Evolutionary conservation across 2,797 vertebrate species (phyloP), one percentile per base, ranked within the genome.

Genomic region (Trichosurus vulpecula): DNA sequence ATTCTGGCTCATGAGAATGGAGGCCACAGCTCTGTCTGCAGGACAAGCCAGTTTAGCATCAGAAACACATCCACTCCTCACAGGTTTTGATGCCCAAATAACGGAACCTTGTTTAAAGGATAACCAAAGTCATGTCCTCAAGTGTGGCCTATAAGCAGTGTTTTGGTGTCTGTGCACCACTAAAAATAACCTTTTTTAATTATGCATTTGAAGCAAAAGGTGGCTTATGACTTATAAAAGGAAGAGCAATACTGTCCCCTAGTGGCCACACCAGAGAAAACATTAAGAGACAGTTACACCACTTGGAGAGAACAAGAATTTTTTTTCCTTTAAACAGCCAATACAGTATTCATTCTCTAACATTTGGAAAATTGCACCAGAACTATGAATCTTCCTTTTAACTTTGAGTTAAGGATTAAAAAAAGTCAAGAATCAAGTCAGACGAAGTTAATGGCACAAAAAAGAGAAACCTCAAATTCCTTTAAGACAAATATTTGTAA

Each of bases 161-260:
- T 94, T 94, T 91, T 94, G 2, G 35, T 22, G 2, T 58, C 41
- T 53, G 27, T 4, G 9, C 57, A 58, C 66, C 90, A 54, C 91
- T 92, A 96, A 92, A 8, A n/a, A 93, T 53, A 58, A 35, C 22
- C 91, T 47, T 51, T 90, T 97, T 96, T 30, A 92, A 93, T 89
- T 55, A 93, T 35, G 52, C 41, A 91, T 74, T 51, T 94, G 54
- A 96, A 95, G 90, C 30, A 95, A 97, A 87, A 53, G n/a, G 91
- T 52, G 57, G 58, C n/a, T 90, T 52, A 74, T 35, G 55, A 52
- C 5, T 52, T 90, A 94, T 41, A 92, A 92, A 92, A 10, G 52
- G 66, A 95, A 92, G 54, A 47, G 55, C 93, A 94, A 66, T 94
- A 90, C 25, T 96, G 96, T 96, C 96, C 92, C 93, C 98, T 96